Evolutionary conservation across 2,888 invertebrate species (phyloP).

Genomic region (Drepana falcataria): DNA sequence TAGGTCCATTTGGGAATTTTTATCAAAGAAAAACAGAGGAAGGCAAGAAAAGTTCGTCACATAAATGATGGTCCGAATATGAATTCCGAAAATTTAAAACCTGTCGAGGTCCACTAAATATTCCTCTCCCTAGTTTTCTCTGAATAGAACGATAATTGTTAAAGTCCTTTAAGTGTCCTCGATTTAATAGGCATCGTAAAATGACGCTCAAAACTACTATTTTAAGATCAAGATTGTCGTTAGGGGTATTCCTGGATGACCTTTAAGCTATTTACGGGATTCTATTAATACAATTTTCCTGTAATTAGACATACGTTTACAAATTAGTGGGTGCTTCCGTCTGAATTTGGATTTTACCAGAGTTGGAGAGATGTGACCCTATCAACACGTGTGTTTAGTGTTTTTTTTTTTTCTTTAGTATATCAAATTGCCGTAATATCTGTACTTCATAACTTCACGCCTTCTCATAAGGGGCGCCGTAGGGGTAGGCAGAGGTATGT

Average conservation of each 20-base stretch:
- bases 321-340: background rate
- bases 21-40: no score
- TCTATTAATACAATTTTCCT: background rate
- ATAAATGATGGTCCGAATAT: background rate
- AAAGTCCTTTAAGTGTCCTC: background rate
- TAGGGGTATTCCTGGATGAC: background rate
- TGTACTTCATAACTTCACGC: no score
- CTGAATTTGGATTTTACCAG: background rate
- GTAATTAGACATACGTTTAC: background rate
- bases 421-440: no score
- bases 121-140: background rate
- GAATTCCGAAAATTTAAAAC: background rate
- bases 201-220: background rate
- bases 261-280: background rate
- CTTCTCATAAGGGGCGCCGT: no score
- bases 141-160: background rate
- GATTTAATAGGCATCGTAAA: background rate
- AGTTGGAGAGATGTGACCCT: no score
- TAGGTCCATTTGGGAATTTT: no score
- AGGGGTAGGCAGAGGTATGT: no score
- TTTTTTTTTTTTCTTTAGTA: no score
- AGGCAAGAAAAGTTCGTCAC: no score
- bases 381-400: no score
- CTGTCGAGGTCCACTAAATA: background rate
- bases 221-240: background rate